These are phyloP conservation scores for Bufo bufo DNA, from an alignment of 2,113 vertebrate species.

Conservation along the genomic window DNA sequence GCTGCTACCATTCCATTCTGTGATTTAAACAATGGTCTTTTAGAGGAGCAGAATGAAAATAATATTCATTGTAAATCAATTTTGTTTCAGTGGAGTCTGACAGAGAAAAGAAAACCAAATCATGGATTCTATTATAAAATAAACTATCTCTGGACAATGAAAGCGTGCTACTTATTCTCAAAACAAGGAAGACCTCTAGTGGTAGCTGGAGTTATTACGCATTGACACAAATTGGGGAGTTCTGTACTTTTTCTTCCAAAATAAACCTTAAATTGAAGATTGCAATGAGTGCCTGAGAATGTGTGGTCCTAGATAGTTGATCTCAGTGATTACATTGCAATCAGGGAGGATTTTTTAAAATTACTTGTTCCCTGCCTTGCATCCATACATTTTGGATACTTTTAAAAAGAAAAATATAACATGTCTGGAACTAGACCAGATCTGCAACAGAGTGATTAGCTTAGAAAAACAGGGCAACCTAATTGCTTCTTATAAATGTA, in stretches of 20 bases:
- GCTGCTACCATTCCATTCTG: constrained; percentile 26
- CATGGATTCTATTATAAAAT: constrained; percentile 34
- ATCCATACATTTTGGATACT: no score
- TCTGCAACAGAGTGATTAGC: no score
- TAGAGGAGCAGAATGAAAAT: constrained; percentile 46
- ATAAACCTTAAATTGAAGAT: neutral
- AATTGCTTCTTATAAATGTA: no score
- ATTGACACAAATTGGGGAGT: neutral
- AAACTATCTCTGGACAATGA: constrained; percentile 24
- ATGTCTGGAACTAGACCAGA: no score
- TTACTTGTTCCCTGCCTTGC: no score
- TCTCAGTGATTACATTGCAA: no score
- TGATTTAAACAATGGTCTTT: constrained; percentile 48
- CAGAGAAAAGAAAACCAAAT: constrained; percentile 33
- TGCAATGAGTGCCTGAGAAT: no score
- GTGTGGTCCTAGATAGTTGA: no score
- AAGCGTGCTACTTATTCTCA: neutral
- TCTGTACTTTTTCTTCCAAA: neutral
- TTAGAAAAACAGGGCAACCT: no score
- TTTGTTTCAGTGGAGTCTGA: constrained; percentile 46
- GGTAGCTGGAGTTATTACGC: neutral
- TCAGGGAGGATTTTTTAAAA: no score
- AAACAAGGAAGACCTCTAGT: constrained; percentile 35
- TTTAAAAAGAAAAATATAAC: no score
- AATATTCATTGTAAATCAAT: constrained; percentile 54